Percentiles rank a stretch among this genome's conserved stretches.
phyloP scores from a whole-genome alignment of 2,113 vertebrate species.

The Planiliza haematocheilus region DNA sequence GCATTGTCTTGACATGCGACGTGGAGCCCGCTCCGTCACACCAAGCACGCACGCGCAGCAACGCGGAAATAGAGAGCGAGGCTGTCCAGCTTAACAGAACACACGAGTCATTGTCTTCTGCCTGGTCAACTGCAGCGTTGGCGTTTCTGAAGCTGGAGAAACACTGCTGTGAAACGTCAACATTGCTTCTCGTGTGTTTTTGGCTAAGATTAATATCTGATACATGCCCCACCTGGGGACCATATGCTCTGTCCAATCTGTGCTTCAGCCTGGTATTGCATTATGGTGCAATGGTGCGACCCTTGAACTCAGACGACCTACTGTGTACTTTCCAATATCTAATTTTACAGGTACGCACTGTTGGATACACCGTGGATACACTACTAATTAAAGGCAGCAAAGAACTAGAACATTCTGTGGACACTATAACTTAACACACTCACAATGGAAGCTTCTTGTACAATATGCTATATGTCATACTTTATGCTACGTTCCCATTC shows the following conservation, averaged over 20 bases:
- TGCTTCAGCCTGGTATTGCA: too few species aligned
- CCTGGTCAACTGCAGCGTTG: conserved; percentile 13
- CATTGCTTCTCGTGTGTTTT: too few species aligned
- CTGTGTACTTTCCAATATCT: too few species aligned
- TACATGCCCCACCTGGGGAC: neutral
- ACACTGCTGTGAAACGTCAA: neutral
- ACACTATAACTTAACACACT: neutral
- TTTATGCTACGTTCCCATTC: neutral
- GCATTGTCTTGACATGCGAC: conserved; percentile 51
- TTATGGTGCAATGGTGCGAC: too few species aligned
- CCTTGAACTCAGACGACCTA: too few species aligned
- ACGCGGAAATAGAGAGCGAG: conserved; percentile 2
- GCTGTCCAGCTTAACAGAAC: conserved; percentile 38
- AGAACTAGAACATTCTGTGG: neutral
- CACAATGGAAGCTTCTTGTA: neutral
- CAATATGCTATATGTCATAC: neutral
- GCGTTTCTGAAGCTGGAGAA: neutral
- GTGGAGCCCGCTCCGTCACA: conserved; percentile 16
- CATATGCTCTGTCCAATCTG: too few species aligned
- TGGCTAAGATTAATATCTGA: too few species aligned
- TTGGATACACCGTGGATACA: too few species aligned
- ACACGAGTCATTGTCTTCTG: conserved; percentile 50
- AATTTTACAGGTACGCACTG: too few species aligned
- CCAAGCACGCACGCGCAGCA: conserved; percentile 5
- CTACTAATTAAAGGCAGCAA: neutral